Evolutionary conservation across 1,140 invertebrate species (phyloP), one percentile per base, ranked within the genome.

Genomic region (Lepidurus couesii): DNA sequence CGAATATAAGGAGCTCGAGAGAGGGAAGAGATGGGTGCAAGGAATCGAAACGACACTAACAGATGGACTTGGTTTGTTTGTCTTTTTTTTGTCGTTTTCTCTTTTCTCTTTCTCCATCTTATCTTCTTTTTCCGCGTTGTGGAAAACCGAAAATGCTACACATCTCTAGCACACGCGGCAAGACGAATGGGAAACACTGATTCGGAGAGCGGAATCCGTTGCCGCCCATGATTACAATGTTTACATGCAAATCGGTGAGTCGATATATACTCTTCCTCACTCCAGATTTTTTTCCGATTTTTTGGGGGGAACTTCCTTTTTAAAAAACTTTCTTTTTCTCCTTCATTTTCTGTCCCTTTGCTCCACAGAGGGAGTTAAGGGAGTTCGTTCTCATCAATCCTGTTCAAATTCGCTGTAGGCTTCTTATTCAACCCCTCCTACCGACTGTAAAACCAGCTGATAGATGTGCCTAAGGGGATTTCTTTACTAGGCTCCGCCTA

Each of bases 131-230:
- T 34, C 34, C 34, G 34, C 34, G 34, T 34, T 34, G 34, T 34
- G 34, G 34, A 34, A 34, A 34, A 65, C 53, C 53, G 21, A 65
- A 13, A 13, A 21, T n/a, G 16, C 53, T 65, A n/a, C 16, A 65
- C 53, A 16, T 65, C 53, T 65, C 53, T 65, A 65, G 53, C 53
- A 65, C 53, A 65, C 53, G 53, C 53, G 53, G 53, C 53, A 65
- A 65, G 53, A 65, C 53, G 53, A 65, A 65, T 65, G 53, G 53
- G 53, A 65, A 21, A 65, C 53, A 65, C 53, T 65, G 53, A 65
- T 65, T 65, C 53, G 53, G 21, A 65, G 53, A 65, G 53, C 53
- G 53, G 53, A 65, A 65, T 65, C 53, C 53, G 53, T 65, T 65
- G 53, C 53, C 53, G 53, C 53, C 53, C 53, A 65, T n/a, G 53